A percentile compares a stretch with the other conserved stretches of the same genome.
Conservation (phyloP, 2,797 vertebrate genomes). For the Sebastes baramenuke region DNA sequence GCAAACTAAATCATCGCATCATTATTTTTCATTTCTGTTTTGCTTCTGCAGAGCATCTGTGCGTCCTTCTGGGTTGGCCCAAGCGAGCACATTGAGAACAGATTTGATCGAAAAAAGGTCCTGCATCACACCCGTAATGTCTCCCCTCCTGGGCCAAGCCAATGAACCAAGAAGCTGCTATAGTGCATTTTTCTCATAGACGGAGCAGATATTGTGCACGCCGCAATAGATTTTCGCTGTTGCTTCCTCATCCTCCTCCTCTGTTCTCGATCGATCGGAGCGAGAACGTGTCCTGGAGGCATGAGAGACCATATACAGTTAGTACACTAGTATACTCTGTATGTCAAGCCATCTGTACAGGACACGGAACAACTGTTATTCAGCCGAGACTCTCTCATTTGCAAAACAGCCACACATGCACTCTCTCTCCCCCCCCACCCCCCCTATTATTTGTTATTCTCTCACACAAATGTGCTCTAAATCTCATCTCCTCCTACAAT, state of each 20-base stretch:
- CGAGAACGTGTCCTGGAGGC: constrained; percentile 48
- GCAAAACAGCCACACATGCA: constrained; percentile 33
- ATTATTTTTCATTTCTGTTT: constrained; percentile 12
- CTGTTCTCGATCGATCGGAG: constrained; percentile 43
- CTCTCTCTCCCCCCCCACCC: not conserved
- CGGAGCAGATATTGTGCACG: constrained; percentile 28
- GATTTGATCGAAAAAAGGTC: constrained; percentile 18
- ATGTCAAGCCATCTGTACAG: constrained; percentile 33
- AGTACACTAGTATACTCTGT: not conserved
- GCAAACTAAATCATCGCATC: not conserved
- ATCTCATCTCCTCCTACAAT: constrained; percentile 62
- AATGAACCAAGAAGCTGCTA: constrained; percentile 37
- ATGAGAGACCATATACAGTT: constrained; percentile 2
- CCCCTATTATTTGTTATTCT: constrained; percentile 59
- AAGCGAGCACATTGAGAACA: constrained; percentile 8
- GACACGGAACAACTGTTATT: constrained; percentile 21
- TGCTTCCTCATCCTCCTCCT: constrained; percentile 28
- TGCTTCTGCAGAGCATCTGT: constrained; percentile 19
- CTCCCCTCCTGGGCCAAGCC: constrained; percentile 35
- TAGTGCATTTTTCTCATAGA: constrained; percentile 51
- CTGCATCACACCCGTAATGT: constrained; percentile 18
- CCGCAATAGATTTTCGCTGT: constrained; percentile 42
- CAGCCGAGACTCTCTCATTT: constrained; percentile 31
- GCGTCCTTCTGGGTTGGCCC: constrained; percentile 16
- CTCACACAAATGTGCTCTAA: constrained; percentile 43